Percentiles rank a stretch among this genome's conserved stretches.
Conservation (phyloP, 1,140 invertebrate species). For the Chlorops oryzae region DNA sequence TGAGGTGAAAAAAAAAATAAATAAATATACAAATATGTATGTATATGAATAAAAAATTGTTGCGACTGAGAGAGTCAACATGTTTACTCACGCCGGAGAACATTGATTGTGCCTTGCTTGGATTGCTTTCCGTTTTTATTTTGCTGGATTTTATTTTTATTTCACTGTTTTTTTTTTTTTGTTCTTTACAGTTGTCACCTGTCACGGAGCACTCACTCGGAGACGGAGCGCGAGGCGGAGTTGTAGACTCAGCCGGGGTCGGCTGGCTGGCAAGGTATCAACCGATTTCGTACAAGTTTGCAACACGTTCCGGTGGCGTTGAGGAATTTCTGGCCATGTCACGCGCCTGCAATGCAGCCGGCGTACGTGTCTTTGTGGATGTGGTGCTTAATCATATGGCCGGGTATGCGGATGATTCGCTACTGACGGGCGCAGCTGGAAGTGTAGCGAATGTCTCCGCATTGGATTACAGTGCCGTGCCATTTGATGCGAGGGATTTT, state of each 20-base stretch:
- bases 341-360: slow-evolving; percentile 58
- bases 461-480: slow-evolving; percentile 54
- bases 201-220: slow-evolving; percentile 10
- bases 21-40: too few relatives aligned
- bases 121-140: too few relatives aligned
- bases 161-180: too few relatives aligned
- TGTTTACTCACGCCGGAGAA: too few relatives aligned
- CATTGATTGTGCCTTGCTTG: too few relatives aligned
- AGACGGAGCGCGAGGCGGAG: background rate
- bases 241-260: slow-evolving; percentile 60
- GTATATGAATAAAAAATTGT: too few relatives aligned
- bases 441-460: slow-evolving; percentile 51
- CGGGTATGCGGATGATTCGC: slow-evolving; percentile 33
- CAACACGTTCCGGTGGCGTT: slow-evolving; percentile 67
- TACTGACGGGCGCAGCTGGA: slow-evolving; percentile 57
- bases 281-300: slow-evolving; percentile 71
- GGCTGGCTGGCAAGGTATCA: slow-evolving; percentile 85
- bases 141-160: too few relatives aligned
- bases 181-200: slow-evolving; percentile 8
- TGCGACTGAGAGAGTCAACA: too few relatives aligned
- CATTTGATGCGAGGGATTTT: slow-evolving; percentile 55
- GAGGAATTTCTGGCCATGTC: slow-evolving; percentile 66
- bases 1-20: too few relatives aligned
- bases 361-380: slow-evolving; percentile 75
- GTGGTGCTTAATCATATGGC: slow-evolving; percentile 81